These are phyloP conservation scores for Rousettus madagascariensis DNA, from an alignment of 2,797 vertebrate genomes.

Conservation along the genomic window DNA sequence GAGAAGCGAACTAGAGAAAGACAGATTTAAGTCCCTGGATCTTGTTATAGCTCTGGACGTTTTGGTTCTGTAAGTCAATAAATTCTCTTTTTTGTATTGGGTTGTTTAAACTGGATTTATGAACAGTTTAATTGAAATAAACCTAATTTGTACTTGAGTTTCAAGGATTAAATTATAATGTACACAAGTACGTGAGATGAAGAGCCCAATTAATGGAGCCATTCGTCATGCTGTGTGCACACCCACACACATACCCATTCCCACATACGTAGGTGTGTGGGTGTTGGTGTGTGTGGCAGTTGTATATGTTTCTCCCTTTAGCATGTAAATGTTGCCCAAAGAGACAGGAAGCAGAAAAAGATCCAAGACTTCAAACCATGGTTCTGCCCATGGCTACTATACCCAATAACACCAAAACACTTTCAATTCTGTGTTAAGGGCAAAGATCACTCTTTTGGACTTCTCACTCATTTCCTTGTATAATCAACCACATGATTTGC, in stretches of 20 bases:
- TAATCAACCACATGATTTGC: not conserved
- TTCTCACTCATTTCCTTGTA: not conserved
- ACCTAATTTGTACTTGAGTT: not conserved
- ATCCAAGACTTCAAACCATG: not conserved
- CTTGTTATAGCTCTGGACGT: not conserved
- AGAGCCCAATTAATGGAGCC: not conserved
- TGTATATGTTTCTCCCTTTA: not conserved
- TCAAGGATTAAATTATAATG: not conserved
- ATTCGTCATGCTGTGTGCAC: not conserved
- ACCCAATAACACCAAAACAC: not conserved
- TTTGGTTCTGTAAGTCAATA: not conserved
- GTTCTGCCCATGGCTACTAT: not conserved
- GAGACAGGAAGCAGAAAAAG: constrained; percentile 13
- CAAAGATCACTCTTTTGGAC: not conserved
- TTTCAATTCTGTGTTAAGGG: not conserved
- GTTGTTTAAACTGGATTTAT: not conserved
- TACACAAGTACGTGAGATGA: not conserved
- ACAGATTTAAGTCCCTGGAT: not conserved
- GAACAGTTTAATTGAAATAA: not conserved
- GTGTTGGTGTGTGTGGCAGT: rapidly evolving
- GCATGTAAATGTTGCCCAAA: not conserved
- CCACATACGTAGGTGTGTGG: not conserved
- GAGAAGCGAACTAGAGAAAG: not conserved
- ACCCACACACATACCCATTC: too few relatives aligned
- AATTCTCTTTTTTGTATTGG: not conserved